Percentiles rank a stretch among this genome's conserved stretches.
Conservation (phyloP, 2,797 vertebrate species). For the Pangasius djambal region DNA sequence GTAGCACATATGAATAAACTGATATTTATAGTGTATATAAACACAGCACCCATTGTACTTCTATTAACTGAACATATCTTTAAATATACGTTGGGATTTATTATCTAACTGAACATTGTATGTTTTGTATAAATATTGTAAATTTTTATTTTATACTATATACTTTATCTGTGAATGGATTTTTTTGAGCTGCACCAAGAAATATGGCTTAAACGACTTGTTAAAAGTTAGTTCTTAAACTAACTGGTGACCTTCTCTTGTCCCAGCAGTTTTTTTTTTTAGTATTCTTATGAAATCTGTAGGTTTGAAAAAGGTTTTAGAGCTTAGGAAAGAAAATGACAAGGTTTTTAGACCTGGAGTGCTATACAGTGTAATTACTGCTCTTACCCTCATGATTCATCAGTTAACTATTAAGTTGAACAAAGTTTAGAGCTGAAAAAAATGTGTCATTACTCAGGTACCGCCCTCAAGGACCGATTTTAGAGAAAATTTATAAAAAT, state of each 20-base stretch:
- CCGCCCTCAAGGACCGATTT: not conserved
- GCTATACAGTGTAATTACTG: not conserved
- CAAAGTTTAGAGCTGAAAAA: not conserved
- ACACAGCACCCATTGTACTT: not conserved
- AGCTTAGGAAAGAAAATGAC: not conserved
- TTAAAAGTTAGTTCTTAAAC: not conserved
- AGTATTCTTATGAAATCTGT: not conserved
- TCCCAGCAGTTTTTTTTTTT: too few species aligned
- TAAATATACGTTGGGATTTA: not conserved
- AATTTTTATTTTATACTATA: not conserved
- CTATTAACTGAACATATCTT: not conserved
- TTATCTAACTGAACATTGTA: not conserved
- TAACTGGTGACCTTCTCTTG: not conserved
- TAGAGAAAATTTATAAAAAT: not conserved
- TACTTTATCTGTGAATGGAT: not conserved
- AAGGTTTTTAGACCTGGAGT: not conserved
- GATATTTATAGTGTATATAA: not conserved
- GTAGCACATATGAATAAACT: constrained; percentile 6
- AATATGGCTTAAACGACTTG: not conserved
- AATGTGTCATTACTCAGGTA: not conserved
- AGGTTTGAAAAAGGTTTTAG: not conserved
- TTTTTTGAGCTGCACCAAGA: not conserved
- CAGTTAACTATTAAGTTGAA: not conserved
- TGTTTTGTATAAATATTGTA: not conserved
- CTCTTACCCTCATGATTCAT: not conserved